Evolutionary conservation across 2,888 invertebrate genomes (phyloP).

Genomic region (Scaptomyza flava): DNA sequence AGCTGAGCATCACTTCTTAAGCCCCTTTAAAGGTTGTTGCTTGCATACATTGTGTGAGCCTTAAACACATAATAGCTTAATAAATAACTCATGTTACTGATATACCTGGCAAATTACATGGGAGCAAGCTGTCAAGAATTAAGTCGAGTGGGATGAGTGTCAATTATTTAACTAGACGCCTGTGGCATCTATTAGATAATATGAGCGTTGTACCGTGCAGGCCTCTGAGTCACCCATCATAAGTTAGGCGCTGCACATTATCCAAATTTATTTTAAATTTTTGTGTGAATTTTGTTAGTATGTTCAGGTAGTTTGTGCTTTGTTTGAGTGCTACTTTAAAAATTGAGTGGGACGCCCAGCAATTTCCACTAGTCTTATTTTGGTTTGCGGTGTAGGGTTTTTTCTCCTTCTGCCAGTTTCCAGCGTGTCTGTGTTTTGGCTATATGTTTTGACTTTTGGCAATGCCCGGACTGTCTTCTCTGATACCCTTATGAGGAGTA

Average conservation of each 20-base stretch:
- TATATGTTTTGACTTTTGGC: constrained; percentile 48
- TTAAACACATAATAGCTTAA: constrained; percentile 79
- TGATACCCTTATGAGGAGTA: constrained; percentile 2
- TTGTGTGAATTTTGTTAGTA: constrained; percentile 2
- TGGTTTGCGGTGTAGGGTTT: constrained; percentile 12
- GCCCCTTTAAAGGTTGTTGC: constrained; percentile 22
- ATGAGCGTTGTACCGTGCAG: constrained; percentile 36
- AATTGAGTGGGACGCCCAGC: constrained; percentile 57
- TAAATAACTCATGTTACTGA: constrained; percentile 65
- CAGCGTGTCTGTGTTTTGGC: constrained; percentile 62
- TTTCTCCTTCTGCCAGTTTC: constrained; percentile 47
- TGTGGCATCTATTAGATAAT: constrained; percentile 67
- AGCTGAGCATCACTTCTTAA: constrained; percentile 55
- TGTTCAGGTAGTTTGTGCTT: constrained; percentile 40
- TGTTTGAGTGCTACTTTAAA: constrained; percentile 69
- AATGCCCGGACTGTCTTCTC: constrained; percentile 23
- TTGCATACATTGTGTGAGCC: constrained; percentile 54
- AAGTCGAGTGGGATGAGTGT: constrained; percentile 20
- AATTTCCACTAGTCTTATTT: constrained; percentile 38
- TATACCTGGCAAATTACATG: constrained; percentile 56
- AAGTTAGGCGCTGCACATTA: constrained; percentile 25
- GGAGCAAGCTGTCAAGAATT: constrained; percentile 3
- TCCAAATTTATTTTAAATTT: constrained; percentile 33
- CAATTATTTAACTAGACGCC: too few species aligned
- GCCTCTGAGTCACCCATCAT: constrained; percentile 6